Base-by-base conservation (phyloP, 1,140 invertebrate species). In the Araneus ventricosus region DNA sequence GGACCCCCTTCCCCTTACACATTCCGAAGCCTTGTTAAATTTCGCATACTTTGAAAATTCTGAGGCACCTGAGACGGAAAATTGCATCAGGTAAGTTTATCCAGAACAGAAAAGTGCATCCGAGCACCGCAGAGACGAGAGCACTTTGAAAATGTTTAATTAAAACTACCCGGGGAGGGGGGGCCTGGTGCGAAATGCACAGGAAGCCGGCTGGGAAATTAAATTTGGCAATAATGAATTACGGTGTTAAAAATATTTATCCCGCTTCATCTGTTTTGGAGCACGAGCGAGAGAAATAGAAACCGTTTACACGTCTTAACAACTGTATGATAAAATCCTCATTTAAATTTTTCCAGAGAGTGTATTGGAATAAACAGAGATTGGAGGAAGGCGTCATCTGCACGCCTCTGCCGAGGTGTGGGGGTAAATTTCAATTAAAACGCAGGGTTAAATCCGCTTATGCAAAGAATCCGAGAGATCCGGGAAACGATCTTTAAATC, bases 231-330 rank as follows among this genome's bases (percentile, higher is more conserved):
- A 75, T 75, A 75, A 75, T 75, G 70, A 75, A 75, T 63, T 75
- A 75, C 70, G 70, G 70, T 75, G 70, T 75, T 75, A 75, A 75
- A 75, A 75, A 75, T 75, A 75, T 75, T 75, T 75, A 75, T 34
- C 70, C 17, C 30, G 70, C 27, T 75, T 75, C 70, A 75, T 75
- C 70, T 75, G 70, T 34, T 75, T 20, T 30, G 70, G 70, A n/a
- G n/a, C 4, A 24, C 24, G 2, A 63, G 59, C 45, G n/a, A 63
- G 59, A 63, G 59, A 75, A 75, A 75, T 27, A 34, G 70, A 37
- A 75, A 75, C 70, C 70, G 30, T 75, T 75, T 75, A 37, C 70
- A 75, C 30, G 30, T 37, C 30, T 37, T 20, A 37, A 75, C 70
- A 75, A 34, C 17, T 30, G 30, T 52, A 34, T 27, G 34, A 75